phyloP scores from a whole-genome alignment of 2,888 invertebrate species.

The Subacronicta megacephala region DNA sequence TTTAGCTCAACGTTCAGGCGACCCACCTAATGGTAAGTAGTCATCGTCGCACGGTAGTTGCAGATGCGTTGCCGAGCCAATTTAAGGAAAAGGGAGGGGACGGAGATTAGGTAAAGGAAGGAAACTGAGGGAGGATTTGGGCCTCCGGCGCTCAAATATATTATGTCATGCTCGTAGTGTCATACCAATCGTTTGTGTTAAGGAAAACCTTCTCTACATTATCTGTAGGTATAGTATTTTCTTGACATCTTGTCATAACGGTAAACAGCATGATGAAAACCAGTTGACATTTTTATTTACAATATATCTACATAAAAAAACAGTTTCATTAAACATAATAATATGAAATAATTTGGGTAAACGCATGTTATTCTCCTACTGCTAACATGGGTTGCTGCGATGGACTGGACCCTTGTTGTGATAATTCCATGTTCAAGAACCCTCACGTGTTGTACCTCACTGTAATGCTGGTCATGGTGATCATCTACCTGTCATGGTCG shows the following conservation, averaged over 20 bases:
- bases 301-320: slow-evolving; percentile 4
- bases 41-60: too few relatives aligned
- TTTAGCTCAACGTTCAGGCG: too few relatives aligned
- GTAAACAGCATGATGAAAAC: background rate
- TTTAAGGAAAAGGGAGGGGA: too few relatives aligned
- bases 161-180: too few relatives aligned
- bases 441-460: slow-evolving; percentile 60
- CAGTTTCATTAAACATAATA: background rate
- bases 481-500: slow-evolving; percentile 64
- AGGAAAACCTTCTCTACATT: too few relatives aligned
- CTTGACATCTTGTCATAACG: background rate
- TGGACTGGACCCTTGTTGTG: slow-evolving; percentile 37
- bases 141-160: too few relatives aligned
- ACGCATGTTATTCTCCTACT: background rate
- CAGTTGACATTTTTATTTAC: background rate
- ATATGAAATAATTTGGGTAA: slow-evolving; percentile 5
- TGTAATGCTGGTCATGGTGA: slow-evolving; percentile 61
- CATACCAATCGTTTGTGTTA: too few relatives aligned
- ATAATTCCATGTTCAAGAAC: slow-evolving; percentile 54
- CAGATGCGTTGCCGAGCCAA: too few relatives aligned
- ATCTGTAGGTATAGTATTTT: background rate
- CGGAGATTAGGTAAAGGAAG: too few relatives aligned
- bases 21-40: too few relatives aligned
- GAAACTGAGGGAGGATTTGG: too few relatives aligned
- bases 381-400: slow-evolving; percentile 57